Base-by-base conservation (phyloP, 2,113 vertebrate genomes). In the Zeus faber region DNA sequence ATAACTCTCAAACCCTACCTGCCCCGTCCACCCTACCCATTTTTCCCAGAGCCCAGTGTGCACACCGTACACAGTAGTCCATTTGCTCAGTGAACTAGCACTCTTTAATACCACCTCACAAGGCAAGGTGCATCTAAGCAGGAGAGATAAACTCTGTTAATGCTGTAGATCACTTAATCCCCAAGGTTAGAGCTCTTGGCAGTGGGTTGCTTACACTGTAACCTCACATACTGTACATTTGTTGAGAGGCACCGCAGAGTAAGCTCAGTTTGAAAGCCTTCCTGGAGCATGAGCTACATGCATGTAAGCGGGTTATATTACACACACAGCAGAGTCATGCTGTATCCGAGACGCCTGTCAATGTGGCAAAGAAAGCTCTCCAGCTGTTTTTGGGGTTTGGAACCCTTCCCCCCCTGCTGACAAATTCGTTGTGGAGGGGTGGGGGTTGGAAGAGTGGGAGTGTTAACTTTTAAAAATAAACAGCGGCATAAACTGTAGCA, bases 401-500 rank as follows among this genome's bases (percentile, higher is more conserved):
- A 74, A n/a, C 62, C 63, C 43, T 37, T 37, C 62, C 49, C 21
- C 40, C 1, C 25, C 50, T 21, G 6, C 14, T 57, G 76, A 79
- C 66, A 62, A 60, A 55, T 76, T 83, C 82, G 76, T 74, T 45
- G 50, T 61, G 35, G 47, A 67, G 40, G 46, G 24, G 24, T 46
- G 22, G 64, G 64, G 53, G 44, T 49, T 62, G 49, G 31, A 35
- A 78, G n/a, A 45, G 61, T 39, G 40, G 55, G 61, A 73, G 81
- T 79, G 87, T 76, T 70, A 76, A 68, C 13, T 49, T 87, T 87
- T 81, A 88, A 89, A 89, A 91, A 90, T 90, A 90, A 87, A 89
- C 83, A 75, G 51, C 31, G 26, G 51, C 69, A 50, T 51, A 73
- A 80, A 83, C 79, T 85, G 77, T 80, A 82, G 84, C 58, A 49